phyloP scores from a whole-genome alignment of 2,888 invertebrate genomes.

The Blera fallax region DNA sequence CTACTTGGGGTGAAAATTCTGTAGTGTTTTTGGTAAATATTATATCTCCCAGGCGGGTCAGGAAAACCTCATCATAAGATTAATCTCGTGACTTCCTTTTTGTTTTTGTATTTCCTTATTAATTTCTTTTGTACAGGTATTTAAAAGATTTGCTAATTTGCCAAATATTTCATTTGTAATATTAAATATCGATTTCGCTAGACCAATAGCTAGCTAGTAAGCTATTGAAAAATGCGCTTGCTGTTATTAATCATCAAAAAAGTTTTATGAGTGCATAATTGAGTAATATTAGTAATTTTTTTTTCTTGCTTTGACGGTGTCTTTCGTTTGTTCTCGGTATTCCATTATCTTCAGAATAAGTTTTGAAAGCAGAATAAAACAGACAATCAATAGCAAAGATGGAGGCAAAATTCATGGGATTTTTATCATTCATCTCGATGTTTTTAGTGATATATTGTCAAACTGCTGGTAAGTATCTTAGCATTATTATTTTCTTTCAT shows the following conservation, averaged over 20 bases:
- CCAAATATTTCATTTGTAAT: slow-evolving; percentile 17
- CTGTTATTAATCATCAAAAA: slow-evolving; percentile 29
- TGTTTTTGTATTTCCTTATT: neutral
- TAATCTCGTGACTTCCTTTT: slow-evolving; percentile 44
- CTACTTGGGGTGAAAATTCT: slow-evolving; percentile 49
- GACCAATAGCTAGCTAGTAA: slow-evolving; percentile 2
- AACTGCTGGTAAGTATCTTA: slow-evolving; percentile 78
- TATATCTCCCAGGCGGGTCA: slow-evolving; percentile 30
- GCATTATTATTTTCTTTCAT: slow-evolving; percentile 62
- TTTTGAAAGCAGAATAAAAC: slow-evolving; percentile 50
- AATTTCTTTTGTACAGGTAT: slow-evolving; percentile 19
- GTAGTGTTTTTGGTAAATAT: slow-evolving; percentile 58
- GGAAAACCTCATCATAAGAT: slow-evolving; percentile 16
- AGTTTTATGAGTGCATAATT: slow-evolving; percentile 42
- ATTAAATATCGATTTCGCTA: slow-evolving; percentile 58
- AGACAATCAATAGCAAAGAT: slow-evolving; percentile 80
- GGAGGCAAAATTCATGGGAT: slow-evolving; percentile 81
- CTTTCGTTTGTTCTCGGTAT: slow-evolving; percentile 53
- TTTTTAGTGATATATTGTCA: slow-evolving; percentile 81
- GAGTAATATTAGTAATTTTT: slow-evolving; percentile 30
- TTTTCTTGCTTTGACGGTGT: slow-evolving; percentile 33
- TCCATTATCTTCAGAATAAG: slow-evolving; percentile 43
- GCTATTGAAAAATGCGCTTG: slow-evolving; percentile 20
- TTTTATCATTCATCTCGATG: slow-evolving; percentile 81
- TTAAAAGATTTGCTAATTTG: slow-evolving; percentile 24